Base-by-base conservation (phyloP, 2,113 vertebrate species). In the Cyanoliseus patagonus region DNA sequence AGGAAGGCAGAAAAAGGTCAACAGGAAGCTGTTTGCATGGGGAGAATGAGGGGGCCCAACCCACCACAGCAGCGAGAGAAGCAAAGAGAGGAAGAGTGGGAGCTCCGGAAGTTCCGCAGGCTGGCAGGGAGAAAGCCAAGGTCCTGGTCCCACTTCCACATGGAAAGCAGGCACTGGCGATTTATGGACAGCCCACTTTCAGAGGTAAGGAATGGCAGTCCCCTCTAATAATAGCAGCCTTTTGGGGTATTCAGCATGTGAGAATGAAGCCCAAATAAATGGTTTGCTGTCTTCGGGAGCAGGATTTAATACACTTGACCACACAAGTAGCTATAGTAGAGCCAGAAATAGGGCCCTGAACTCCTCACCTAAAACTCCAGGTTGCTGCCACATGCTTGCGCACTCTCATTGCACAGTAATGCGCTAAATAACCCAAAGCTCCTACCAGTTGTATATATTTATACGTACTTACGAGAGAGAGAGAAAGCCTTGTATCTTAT, bases 201-300 rank as follows among this genome's bases (percentile, higher is more conserved):
- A 93, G 80, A 85, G 69, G 13, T 49, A 79, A 66, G 82, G 61
- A 90, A 89, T 19, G 30, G 55, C 61, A 72, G 83, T 41, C 86
- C 66, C 47, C 61, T 68, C 52, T 76, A 78, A 92, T 61, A 95
- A 90, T 37, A 90, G 76, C 88, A 78, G 83, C 64, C 83, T 95
- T 92, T 88, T 0, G 64, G 93, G 61, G 55, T 51, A 92, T 96
- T 94, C 94, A 93, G 80, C 76, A 72, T 20, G 35, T 39, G 52
- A 92, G 76, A 96, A 94, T 7, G 44, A 78, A 95, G 72, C 55
- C 51, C 1, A 2, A 79, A 93, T 72, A 90, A 96, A 94, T 0
- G 0, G 61, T 31, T 74, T 18, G 6, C 83, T 93, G 72, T 61
- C 88, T 72, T 78, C 55, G 61, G 69, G 31, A 92, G 75, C 42